Evolutionary conservation across 2,797 vertebrate genomes (phyloP).

Genomic region (Epinephelus coioides): DNA sequence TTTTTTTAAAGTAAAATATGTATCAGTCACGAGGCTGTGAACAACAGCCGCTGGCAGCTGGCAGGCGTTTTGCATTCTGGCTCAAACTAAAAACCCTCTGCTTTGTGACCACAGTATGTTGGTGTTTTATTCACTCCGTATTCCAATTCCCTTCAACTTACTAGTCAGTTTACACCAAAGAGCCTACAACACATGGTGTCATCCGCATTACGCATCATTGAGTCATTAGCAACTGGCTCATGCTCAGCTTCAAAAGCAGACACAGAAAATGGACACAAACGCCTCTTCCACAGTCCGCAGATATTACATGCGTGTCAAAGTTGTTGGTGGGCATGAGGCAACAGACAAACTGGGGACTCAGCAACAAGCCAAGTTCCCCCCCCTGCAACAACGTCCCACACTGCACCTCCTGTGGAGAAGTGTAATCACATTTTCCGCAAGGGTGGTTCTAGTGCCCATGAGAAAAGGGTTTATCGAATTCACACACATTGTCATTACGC

Average conservation of each 20-base stretch:
- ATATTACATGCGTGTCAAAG: constrained; percentile 35
- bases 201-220: constrained; percentile 41
- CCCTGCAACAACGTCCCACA: constrained; percentile 45
- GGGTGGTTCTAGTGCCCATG: constrained; percentile 72
- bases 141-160: constrained; percentile 35
- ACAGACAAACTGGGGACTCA: constrained; percentile 42
- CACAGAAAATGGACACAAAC: constrained; percentile 9
- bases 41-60: constrained; percentile 40
- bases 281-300: neutral
- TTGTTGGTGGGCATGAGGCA: constrained; percentile 28
- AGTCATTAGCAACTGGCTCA: constrained; percentile 55
- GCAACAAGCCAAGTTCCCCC: constrained; percentile 50
- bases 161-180: constrained; percentile 35
- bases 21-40: constrained; percentile 30
- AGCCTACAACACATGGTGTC: constrained; percentile 45
- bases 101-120: constrained; percentile 29
- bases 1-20: constrained; percentile 17
- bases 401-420: constrained; percentile 67
- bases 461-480: constrained; percentile 84
- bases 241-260: constrained; percentile 28
- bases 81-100: constrained; percentile 36
- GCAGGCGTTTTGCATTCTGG: constrained; percentile 40
- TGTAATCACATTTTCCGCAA: constrained; percentile 85
- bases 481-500: constrained; percentile 79
- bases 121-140: constrained; percentile 33